These are phyloP conservation scores for Cephus rjabovi DNA, from an alignment of 2,888 invertebrate genomes.

Conservation along the genomic window DNA sequence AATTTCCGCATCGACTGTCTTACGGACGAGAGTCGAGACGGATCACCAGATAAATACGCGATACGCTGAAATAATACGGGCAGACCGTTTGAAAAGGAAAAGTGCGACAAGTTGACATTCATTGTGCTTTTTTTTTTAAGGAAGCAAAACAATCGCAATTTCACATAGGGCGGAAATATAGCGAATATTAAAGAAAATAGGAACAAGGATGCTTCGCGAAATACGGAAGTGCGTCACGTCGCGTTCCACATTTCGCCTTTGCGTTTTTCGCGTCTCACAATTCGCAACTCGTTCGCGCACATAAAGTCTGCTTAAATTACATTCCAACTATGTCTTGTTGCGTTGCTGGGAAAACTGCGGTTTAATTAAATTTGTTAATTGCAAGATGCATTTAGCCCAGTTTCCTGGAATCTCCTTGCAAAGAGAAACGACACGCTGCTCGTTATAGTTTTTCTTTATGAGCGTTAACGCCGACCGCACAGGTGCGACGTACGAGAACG, in stretches of 20 bases:
- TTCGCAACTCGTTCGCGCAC: constrained; percentile 13
- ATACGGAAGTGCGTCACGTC: background rate
- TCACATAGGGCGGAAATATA: background rate
- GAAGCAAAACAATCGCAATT: background rate
- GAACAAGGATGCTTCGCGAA: background rate
- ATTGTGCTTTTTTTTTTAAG: background rate
- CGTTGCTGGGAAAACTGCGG: constrained; percentile 48
- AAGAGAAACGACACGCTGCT: background rate
- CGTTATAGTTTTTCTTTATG: background rate
- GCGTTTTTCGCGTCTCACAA: background rate
- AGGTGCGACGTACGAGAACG: background rate
- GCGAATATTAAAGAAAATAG: background rate
- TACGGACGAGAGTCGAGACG: background rate
- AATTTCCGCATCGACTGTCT: background rate
- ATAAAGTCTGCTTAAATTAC: constrained; percentile 50
- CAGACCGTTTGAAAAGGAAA: background rate
- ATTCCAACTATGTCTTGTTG: constrained; percentile 57
- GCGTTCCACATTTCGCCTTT: background rate
- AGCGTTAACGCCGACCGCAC: background rate
- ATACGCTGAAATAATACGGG: background rate
- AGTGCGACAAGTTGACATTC: background rate
- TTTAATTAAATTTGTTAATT: constrained; percentile 66
- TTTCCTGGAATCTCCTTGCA: background rate
- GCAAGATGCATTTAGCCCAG: constrained; percentile 59
- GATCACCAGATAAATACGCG: background rate